Evolutionary conservation across 2,888 invertebrate species (phyloP).

Genomic region (Cabera pusaria): DNA sequence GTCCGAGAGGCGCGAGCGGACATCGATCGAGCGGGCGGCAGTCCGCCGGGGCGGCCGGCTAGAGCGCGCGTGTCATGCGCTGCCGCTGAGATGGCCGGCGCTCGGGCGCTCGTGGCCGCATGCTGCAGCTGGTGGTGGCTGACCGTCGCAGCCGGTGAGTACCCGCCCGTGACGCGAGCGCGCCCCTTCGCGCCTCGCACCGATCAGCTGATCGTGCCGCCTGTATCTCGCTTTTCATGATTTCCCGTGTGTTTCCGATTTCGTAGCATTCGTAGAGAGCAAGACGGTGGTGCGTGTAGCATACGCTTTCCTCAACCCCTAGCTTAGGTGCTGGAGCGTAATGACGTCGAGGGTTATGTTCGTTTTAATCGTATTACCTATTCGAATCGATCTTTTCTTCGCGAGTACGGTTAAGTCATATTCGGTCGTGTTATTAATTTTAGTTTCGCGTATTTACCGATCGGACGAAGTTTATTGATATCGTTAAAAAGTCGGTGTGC

Average conservation of each 20-base stretch:
- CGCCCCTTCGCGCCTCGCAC: slow-evolving; percentile 4
- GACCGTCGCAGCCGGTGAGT: slow-evolving; percentile 80
- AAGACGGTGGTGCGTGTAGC: slow-evolving; percentile 44
- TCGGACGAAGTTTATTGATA: slow-evolving; percentile 5
- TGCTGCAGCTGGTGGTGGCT: slow-evolving; percentile 82
- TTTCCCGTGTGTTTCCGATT: slow-evolving; percentile 45
- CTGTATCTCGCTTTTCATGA: slow-evolving; percentile 51
- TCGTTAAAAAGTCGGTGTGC: slow-evolving; percentile 29
- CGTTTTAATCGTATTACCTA: slow-evolving; percentile 45
- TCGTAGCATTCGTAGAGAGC: slow-evolving; percentile 46
- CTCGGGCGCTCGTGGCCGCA: slow-evolving; percentile 82
- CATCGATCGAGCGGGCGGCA: slow-evolving; percentile 67
- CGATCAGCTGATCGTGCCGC: slow-evolving; percentile 62
- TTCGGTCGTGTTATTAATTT: slow-evolving; percentile 15
- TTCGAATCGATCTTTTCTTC: slow-evolving; percentile 37
- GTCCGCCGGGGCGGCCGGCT: slow-evolving; percentile 83
- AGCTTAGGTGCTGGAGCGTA: slow-evolving; percentile 37
- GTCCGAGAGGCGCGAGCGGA: slow-evolving; percentile 60
- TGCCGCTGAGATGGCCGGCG: slow-evolving; percentile 82
- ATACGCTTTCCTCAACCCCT: slow-evolving; percentile 49
- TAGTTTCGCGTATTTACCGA: background rate
- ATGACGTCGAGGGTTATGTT: slow-evolving; percentile 46
- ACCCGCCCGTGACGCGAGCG: slow-evolving; percentile 32
- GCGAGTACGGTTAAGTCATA: slow-evolving; percentile 15
- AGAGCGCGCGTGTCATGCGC: slow-evolving; percentile 82